phyloP scores from a whole-genome alignment of 37 sponge, comb jelly and placozoan species.

The Haliclona indistincta region DNA sequence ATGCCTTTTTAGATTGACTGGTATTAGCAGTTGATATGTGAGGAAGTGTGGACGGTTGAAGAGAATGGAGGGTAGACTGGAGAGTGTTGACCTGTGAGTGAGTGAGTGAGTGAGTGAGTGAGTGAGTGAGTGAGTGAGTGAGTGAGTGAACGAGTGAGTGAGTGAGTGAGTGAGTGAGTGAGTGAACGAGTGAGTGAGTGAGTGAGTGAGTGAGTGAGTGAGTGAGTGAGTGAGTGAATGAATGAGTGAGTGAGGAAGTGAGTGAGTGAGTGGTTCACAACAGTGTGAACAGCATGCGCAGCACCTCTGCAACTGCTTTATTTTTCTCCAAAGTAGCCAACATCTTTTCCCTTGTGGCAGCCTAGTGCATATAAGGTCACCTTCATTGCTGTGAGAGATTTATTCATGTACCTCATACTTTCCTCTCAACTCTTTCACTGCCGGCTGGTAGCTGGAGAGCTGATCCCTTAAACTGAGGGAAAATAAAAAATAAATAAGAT shows the following conservation, averaged over 20 bases:
- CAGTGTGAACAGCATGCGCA: too few relatives aligned
- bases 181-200: constrained; percentile 33
- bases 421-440: constrained; percentile 58
- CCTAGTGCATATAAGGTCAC: constrained; percentile 11
- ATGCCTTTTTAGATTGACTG: background rate
- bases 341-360: constrained; percentile 79
- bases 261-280: background rate
- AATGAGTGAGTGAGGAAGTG: background rate
- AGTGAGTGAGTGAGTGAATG: constrained; percentile 48
- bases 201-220: background rate
- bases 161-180: constrained; percentile 16
- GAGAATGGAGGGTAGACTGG: constrained; percentile 72
- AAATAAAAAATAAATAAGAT: background rate
- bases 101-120: background rate
- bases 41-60: constrained; percentile 7
- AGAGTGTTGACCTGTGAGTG: constrained; percentile 55
- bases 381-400: constrained; percentile 4
- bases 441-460: constrained; percentile 66
- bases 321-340: constrained; percentile 83
- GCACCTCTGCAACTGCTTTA: constrained; percentile 63
- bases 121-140: constrained; percentile 35
- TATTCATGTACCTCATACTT: constrained; percentile 66
- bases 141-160: background rate
- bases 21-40: background rate
- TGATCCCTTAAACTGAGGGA: constrained; percentile 71